These are phyloP conservation scores for Macrotis lagotis DNA, from an alignment of 2,113 vertebrate genomes.

Conservation along the genomic window DNA sequence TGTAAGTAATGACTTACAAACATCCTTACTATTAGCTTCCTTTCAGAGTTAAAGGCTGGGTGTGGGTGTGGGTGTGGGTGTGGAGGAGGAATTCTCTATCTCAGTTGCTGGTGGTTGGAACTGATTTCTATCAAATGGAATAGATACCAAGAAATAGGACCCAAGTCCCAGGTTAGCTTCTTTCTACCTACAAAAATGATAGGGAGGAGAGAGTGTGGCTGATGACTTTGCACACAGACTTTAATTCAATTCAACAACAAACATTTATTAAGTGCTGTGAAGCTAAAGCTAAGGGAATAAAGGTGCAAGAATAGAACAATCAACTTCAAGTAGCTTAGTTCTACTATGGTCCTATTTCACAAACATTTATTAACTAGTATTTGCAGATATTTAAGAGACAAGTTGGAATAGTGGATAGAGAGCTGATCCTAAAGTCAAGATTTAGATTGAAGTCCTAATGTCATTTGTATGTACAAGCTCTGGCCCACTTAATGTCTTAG, in stretches of 20 bases:
- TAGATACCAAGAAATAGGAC: background rate
- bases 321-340: background rate
- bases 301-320: background rate
- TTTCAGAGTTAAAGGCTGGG: background rate
- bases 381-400: background rate
- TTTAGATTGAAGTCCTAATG: background rate
- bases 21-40: background rate
- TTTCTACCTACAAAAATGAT: background rate
- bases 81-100: background rate
- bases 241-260: background rate
- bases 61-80: background rate
- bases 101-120: background rate
- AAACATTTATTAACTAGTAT: background rate
- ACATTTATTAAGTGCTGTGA: background rate
- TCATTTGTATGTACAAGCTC: background rate
- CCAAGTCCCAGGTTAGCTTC: background rate
- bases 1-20: background rate
- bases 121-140: background rate
- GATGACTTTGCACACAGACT: too few relatives aligned
- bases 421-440: background rate
- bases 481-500: background rate
- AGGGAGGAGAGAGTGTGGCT: too few relatives aligned
- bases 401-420: background rate
- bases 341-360: background rate
- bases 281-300: background rate